Evolutionary conservation across 2,113 vertebrate species (phyloP), one percentile per base, ranked within the genome.

Genomic region (Otolemur garnettii): DNA sequence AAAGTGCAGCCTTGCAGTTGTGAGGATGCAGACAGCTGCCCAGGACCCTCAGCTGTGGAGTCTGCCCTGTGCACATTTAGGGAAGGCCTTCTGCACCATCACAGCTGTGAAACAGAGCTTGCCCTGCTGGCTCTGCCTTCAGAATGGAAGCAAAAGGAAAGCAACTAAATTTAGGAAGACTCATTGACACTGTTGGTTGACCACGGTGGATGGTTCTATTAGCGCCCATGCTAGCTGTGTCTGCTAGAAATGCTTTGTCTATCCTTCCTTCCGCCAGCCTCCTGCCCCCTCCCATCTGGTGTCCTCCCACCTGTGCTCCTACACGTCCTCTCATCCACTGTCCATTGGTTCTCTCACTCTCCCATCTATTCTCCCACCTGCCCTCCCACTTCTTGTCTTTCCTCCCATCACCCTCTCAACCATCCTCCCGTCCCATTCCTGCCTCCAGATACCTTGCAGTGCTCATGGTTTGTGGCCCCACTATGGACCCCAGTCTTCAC

Each of bases 31-130:
- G 19, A 57, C 15, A 28, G 64, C 7, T 19, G 1, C 38, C n/a
- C 14, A 11, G 79, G n/a, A 14, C 83, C 24, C 1, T 64, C 26
- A 0, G 62, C 12, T 4, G 68, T 18, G 28, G n/a, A 38, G 1
- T 6, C 4, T 26, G 13, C 30, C 35, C 50, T 8, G 2, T 42
- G 12, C 0, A 0, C 60, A 9, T 28, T 1, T 50, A 50, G 18
- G 55, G 38, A 86, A n/a, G 69, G 12, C 15, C 33, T 69, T 62
- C n/a, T 22, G 18, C 21, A 75, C 38, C 53, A 7, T 4, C 21
- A 2, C 33, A 57, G 30, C n/a, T 33, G 11, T 64, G 35, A 78
- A 38, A 53, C 10, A 17, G 69, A 38, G 6, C 1, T n/a, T 30
- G 2, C 18, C 15, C 86, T 28, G 11, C 72, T 66, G 57, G 45